Percentiles rank a stretch among this genome's conserved stretches.
Evolutionary conservation across 2,113 vertebrate genomes (phyloP).

Genomic region (Willisornis vidua): DNA sequence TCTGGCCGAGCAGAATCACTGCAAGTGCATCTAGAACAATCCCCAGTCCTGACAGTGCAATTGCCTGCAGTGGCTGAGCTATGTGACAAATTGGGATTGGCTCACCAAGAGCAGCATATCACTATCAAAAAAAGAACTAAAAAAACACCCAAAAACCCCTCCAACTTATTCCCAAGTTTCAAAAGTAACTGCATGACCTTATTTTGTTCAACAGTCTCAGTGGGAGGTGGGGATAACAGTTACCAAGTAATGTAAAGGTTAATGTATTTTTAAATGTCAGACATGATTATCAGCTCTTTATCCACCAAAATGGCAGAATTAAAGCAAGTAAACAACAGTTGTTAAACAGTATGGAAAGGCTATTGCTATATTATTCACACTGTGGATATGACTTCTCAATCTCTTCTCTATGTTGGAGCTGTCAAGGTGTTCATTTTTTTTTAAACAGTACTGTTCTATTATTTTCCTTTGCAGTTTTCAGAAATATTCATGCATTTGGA

Average conservation of each 20-base stretch:
- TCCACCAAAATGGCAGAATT: neutral
- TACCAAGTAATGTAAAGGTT: neutral
- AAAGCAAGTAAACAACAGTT: neutral
- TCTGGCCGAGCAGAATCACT: neutral
- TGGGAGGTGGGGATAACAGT: neutral
- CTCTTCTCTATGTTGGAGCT: neutral
- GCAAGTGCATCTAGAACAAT: neutral
- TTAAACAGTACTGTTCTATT: neutral
- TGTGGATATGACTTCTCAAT: neutral
- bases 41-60: accelerated
- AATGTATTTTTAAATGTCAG: neutral
- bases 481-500: neutral
- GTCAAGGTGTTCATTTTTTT: neutral
- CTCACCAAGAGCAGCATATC: neutral
- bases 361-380: neutral
- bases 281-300: neutral
- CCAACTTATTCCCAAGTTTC: neutral
- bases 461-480: neutral
- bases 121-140: neutral
- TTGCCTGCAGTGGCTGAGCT: neutral
- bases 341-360: neutral
- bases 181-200: neutral
- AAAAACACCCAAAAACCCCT: neutral
- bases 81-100: neutral
- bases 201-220: neutral